A percentile compares a stretch with the other conserved stretches of the same genome.
phyloP scores from a whole-genome alignment of 30 jellyfish, hydroid and myxozoan genomes.

The Turritopsis rubra region DNA sequence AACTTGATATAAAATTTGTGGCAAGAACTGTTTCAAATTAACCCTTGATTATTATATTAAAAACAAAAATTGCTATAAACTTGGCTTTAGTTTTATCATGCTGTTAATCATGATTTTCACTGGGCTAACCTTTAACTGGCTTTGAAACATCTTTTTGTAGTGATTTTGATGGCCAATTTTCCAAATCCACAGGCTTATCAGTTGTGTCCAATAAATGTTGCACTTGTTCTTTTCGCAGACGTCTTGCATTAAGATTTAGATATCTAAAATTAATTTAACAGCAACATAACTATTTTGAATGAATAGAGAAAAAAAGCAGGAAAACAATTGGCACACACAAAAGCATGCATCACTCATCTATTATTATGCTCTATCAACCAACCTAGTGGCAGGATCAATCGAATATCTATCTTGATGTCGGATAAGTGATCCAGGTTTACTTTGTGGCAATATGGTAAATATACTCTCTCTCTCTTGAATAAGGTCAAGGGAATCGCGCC shows the following conservation, averaged over 20 bases:
- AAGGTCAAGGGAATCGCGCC: conserved; percentile 71
- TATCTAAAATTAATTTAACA: conserved; percentile 26
- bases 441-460: conserved; percentile 63
- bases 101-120: not conserved
- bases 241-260: conserved; percentile 39
- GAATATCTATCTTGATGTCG: conserved; percentile 56
- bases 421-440: conserved; percentile 62
- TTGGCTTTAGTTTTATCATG: too few relatives aligned
- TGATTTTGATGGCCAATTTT: conserved; percentile 6
- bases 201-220: conserved; percentile 55
- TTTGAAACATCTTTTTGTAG: conserved; percentile 1
- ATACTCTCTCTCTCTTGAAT: conserved; percentile 86
- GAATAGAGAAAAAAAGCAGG: not conserved
- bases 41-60: too few relatives aligned
- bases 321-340: not conserved
- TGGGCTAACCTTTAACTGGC: not conserved
- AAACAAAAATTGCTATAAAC: not conserved
- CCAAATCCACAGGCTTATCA: conserved; percentile 34
- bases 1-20: too few relatives aligned
- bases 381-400: conserved; percentile 84
- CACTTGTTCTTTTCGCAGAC: conserved; percentile 41
- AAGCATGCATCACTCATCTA: too few relatives aligned
- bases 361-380: too few relatives aligned
- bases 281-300: not conserved
- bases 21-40: not conserved